Evolutionary conservation across 2,888 invertebrate genomes (phyloP), one percentile per base, ranked within the genome.

Genomic region (Caenorhabditis drosophilae): DNA sequence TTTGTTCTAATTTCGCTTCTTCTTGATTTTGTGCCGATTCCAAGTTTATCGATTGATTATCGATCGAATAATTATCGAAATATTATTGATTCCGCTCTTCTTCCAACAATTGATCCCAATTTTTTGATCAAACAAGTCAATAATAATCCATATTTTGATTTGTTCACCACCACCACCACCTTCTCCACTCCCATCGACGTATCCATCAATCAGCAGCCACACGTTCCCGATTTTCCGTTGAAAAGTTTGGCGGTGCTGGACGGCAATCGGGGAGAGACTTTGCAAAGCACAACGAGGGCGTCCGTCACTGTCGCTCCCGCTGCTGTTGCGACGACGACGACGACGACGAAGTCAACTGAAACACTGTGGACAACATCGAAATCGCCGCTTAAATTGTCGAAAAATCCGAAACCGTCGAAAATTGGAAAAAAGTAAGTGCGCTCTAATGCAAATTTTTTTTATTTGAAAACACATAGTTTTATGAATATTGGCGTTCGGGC

Each of bases 31-130:
- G 26, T 34, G 36, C 50, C 36, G 1, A n/a, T 56, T 27, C 12
- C 12, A 23, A 4, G 40, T 18, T 40, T 40, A 16, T 22, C 42
- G 12, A 45, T 47, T 15, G 63, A 63, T 42, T 63, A 58, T 47
- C 63, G 63, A 3, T 63, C 63, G 4, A 63, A 54, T 36, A 63
- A 63, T 26, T 63, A 63, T 26, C 63, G 63, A 20, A 46, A 56
- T 40, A 52, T 62, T 2, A 23, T 42, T 15, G 15, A 42, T 42
- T 20, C 56, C 40, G 57, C n/a, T n/a, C n/a, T 54, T 12, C 42
- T 57, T 15, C 56, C 62, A n/a, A 52, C 56, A n/a, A 40, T 58
- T 16, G 63, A 54, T 46, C 58, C 58, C n/a, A n/a, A 16, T 9
- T 23, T 58, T 35, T 31, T 58, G 15, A 50, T 54, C 16, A 45